Percentiles rank a stretch among this genome's conserved stretches.
Conservation (phyloP, 2,113 vertebrate genomes). For the Oncorhynchus keta region DNA sequence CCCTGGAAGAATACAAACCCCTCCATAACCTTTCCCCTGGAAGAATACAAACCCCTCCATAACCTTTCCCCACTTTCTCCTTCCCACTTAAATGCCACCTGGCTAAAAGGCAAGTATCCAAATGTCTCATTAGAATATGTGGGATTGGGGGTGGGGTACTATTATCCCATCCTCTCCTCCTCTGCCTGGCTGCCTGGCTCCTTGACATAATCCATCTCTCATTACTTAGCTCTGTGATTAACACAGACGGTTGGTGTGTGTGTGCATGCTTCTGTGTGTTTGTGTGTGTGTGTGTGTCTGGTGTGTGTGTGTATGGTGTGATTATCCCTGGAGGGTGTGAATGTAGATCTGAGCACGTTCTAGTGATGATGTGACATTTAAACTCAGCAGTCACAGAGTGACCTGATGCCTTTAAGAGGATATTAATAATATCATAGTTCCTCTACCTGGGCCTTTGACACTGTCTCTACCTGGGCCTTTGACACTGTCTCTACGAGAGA, state of each 20-base stretch:
- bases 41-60: neutral
- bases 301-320: too few species aligned
- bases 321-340: neutral
- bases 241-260: neutral
- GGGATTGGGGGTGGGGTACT: neutral
- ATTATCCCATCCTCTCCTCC: neutral
- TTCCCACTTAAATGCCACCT: neutral
- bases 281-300: too few species aligned
- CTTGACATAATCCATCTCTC: neutral
- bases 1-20: neutral
- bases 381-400: neutral
- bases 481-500: too few species aligned
- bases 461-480: too few species aligned
- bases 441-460: too few species aligned
- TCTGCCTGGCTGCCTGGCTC: neutral
- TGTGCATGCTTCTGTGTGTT: too few species aligned
- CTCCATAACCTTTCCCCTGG: neutral
- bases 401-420: too few species aligned
- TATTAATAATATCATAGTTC: too few species aligned
- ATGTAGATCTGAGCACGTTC: neutral
- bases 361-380: neutral
- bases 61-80: slow-evolving; percentile 1
- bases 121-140: slow-evolving; percentile 8
- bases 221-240: neutral
- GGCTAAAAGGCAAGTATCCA: neutral